Conservation (phyloP, 2,888 invertebrate genomes). For the Tenthredo distinguenda region DNA sequence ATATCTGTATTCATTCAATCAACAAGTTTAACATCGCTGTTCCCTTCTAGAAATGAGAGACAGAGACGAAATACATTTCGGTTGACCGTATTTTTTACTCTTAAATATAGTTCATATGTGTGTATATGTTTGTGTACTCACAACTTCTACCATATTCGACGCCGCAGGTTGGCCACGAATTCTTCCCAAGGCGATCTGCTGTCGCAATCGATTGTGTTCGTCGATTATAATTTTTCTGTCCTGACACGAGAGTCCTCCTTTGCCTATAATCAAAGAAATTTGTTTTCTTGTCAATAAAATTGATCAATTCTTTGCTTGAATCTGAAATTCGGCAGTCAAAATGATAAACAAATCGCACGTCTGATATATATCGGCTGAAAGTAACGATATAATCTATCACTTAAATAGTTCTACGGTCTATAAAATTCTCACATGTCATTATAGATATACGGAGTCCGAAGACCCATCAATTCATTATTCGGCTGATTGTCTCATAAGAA, state of each 20-base stretch:
- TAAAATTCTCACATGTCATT: background rate
- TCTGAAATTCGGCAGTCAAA: too few relatives aligned
- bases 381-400: background rate
- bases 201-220: conserved; percentile 90
- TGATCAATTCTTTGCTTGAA: too few relatives aligned
- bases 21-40: background rate
- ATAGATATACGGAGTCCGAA: background rate
- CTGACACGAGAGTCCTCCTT: conserved; percentile 85
- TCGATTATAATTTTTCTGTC: conserved; percentile 89
- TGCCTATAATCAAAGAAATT: conserved; percentile 77
- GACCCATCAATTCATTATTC: background rate
- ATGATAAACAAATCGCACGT: too few relatives aligned
- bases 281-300: background rate
- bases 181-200: conserved; percentile 89
- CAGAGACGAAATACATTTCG: background rate
- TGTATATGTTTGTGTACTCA: conserved; percentile 73
- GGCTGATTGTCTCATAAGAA: background rate
- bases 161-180: conserved; percentile 89
- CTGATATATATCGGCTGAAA: too few relatives aligned
- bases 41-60: background rate
- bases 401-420: background rate
- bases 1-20: background rate
- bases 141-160: conserved; percentile 93
- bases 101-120: background rate
- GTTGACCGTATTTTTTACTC: background rate